A percentile compares a stretch with the other conserved stretches of the same genome.
Evolutionary conservation across 2,888 invertebrate genomes (phyloP).

Genomic region (Rhagonycha fulva): DNA sequence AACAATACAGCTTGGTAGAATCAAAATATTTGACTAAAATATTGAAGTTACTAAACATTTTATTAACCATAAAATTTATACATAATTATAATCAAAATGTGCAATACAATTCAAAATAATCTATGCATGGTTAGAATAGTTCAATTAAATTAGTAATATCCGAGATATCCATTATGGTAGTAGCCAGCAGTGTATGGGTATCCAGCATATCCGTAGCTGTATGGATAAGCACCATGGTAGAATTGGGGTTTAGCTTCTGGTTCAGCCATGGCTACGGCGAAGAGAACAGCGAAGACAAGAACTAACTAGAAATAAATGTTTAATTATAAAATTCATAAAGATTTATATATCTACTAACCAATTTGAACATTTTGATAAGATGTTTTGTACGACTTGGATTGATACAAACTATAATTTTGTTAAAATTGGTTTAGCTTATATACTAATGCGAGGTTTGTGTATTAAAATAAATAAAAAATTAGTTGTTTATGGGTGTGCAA

Average conservation of each 20-base stretch:
- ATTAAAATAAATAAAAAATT: not conserved
- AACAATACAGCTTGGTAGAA: too few species aligned
- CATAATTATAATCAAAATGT: not conserved
- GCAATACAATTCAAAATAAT: not conserved
- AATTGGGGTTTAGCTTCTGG: slow-evolving; percentile 22
- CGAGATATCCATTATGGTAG: not conserved
- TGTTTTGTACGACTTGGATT: slow-evolving; percentile 5
- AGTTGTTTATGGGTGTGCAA: not conserved
- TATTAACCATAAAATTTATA: not conserved
- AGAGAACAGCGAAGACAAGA: slow-evolving; percentile 23
- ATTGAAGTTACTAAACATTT: not conserved
- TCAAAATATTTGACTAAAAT: not conserved
- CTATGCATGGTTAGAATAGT: not conserved
- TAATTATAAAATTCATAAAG: not conserved
- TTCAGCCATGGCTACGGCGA: slow-evolving; percentile 25
- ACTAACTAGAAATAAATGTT: slow-evolving; percentile 17
- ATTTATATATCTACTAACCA: slow-evolving; percentile 1
- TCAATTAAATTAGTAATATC: not conserved
- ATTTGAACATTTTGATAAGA: slow-evolving; percentile 12
- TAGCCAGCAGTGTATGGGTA: slow-evolving; percentile 3
- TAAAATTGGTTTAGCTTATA: not conserved
- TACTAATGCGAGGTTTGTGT: not conserved
- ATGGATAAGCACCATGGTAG: slow-evolving; percentile 3
- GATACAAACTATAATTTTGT: slow-evolving; percentile 5
- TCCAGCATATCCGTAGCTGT: slow-evolving; percentile 2